Evolutionary conservation across 1,140 invertebrate species (phyloP).

Genomic region (Apocrypta bakeri): DNA sequence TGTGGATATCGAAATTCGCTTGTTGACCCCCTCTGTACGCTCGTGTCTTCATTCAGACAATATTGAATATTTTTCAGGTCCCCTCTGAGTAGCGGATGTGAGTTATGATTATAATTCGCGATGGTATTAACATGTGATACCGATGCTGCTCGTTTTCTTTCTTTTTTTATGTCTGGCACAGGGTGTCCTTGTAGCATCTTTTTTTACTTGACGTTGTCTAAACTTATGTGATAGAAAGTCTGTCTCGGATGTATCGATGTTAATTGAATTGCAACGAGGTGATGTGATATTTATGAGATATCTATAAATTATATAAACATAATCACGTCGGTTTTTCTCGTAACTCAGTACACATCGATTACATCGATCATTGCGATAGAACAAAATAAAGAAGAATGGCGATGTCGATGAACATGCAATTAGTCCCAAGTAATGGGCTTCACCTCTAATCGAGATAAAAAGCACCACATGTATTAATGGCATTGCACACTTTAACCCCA

Average conservation of each 20-base stretch:
- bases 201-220: neutral
- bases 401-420: neutral
- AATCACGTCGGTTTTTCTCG: neutral
- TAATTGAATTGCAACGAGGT: neutral
- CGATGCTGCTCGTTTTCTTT: neutral
- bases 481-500: neutral
- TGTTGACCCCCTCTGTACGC: neutral
- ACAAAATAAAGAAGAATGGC: no score
- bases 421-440: neutral
- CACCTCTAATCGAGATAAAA: neutral
- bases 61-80: slow-evolving; percentile 30
- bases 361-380: no score
- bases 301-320: neutral
- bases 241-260: neutral
- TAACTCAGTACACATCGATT: no score
- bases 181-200: slow-evolving; percentile 9
- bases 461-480: neutral
- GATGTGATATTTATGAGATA: neutral
- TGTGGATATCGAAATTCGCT: slow-evolving; percentile 15
- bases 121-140: slow-evolving; percentile 31
- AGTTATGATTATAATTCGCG: slow-evolving; percentile 44
- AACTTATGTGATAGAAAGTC: neutral
- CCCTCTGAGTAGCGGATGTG: neutral
- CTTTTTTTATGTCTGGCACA: neutral
- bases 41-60: slow-evolving; percentile 15